These are phyloP conservation scores for Cheilosia pagana DNA, from an alignment of 2,888 invertebrate species.

Conservation along the genomic window DNA sequence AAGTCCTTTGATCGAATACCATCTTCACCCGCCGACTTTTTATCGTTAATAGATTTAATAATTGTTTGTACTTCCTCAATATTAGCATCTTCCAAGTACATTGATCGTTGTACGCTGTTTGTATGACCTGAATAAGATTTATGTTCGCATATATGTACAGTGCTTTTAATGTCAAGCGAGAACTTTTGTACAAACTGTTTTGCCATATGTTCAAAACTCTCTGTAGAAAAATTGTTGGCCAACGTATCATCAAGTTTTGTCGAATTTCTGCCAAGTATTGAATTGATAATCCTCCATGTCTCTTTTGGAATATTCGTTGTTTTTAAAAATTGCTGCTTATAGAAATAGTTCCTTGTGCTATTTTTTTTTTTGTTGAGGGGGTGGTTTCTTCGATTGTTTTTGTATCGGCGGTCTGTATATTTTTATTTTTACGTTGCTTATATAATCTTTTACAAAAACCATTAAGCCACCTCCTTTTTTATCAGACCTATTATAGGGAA, in stretches of 20 bases:
- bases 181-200: not conserved
- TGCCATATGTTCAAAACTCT: not conserved
- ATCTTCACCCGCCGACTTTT: not conserved
- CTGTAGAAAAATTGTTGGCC: not conserved
- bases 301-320: not conserved
- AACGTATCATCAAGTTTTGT: not conserved
- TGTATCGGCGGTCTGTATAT: no score
- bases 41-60: not conserved
- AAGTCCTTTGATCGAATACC: conserved; percentile 4
- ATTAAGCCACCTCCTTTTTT: not conserved
- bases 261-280: not conserved
- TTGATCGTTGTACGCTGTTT: not conserved
- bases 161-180: not conserved
- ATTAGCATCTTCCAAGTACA: not conserved
- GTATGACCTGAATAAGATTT: not conserved
- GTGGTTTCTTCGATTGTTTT: no score
- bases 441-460: no score
- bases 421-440: no score
- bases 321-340: not conserved
- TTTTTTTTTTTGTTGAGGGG: no score
- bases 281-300: not conserved
- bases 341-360: not conserved
- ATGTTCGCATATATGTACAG: not conserved
- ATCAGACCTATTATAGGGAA: not conserved
- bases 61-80: not conserved